These are phyloP conservation scores for Tragopan temminckii DNA, from an alignment of 2,797 vertebrate species.

Conservation along the genomic window DNA sequence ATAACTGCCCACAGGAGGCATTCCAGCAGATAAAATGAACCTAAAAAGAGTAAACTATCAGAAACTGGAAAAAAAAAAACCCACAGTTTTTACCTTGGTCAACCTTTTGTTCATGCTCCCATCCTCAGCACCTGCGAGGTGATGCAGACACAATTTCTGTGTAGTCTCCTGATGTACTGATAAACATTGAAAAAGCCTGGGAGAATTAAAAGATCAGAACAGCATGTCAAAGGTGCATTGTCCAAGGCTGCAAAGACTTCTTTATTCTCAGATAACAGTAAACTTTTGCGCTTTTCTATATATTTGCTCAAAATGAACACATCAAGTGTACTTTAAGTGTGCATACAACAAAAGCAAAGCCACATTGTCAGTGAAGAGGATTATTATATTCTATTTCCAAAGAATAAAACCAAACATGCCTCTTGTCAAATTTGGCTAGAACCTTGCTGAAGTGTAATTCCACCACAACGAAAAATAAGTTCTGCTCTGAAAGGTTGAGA, in stretches of 20 bases:
- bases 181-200: background rate
- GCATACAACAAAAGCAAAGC: background rate
- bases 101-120: background rate
- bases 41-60: background rate
- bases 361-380: background rate
- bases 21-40: background rate
- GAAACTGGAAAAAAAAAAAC: background rate
- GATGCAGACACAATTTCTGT: background rate
- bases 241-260: background rate
- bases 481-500: conserved; percentile 1
- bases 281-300: background rate
- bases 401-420: background rate
- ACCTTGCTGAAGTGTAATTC: background rate
- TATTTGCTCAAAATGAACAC: background rate
- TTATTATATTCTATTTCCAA: conserved; percentile 22
- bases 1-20: background rate
- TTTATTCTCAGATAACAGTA: background rate
- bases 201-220: background rate
- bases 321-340: background rate
- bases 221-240: background rate
- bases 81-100: background rate
- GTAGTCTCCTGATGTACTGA: background rate
- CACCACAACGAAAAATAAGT: background rate
- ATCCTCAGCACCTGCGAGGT: background rate
- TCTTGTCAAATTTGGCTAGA: background rate